Conservation (phyloP, 2,113 vertebrate species). For the Tragelaphus strepsiceros region DNA sequence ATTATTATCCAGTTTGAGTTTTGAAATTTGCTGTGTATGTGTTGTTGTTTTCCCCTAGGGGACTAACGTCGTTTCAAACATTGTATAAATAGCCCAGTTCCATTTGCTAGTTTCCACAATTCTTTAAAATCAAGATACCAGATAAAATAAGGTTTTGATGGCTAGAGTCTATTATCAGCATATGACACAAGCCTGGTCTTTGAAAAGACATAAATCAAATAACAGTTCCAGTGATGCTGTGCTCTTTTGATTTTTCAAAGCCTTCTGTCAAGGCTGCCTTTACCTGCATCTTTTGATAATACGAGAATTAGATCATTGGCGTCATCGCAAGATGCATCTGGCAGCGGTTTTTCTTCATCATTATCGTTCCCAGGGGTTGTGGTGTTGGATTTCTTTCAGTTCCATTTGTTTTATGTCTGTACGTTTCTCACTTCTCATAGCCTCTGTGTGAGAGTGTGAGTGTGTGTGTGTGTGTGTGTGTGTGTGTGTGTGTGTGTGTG, state of each 20-base stretch:
- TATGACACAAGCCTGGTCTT: conserved; percentile 54
- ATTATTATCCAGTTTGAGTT: neutral
- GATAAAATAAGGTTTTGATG: conserved; percentile 69
- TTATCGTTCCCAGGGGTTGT: conserved; percentile 7
- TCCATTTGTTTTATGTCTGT: conserved; percentile 55
- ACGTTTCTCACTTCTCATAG: neutral
- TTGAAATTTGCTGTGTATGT: neutral
- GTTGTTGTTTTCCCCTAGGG: neutral
- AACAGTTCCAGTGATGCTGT: conserved; percentile 39
- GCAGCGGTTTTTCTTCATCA: conserved; percentile 57
- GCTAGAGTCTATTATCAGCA: conserved; percentile 59
- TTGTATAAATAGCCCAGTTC: conserved; percentile 49
- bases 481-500: neutral
- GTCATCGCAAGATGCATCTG: conserved; percentile 53
- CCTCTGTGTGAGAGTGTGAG: neutral
- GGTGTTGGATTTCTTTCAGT: conserved; percentile 28
- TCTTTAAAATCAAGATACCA: conserved; percentile 69
- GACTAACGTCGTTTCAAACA: conserved; percentile 26
- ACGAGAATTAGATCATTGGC: conserved; percentile 51
- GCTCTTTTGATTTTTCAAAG: conserved; percentile 53
- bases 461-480: neutral
- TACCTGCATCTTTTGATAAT: conserved; percentile 62
- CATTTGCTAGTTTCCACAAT: conserved; percentile 52
- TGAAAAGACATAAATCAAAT: conserved; percentile 66
- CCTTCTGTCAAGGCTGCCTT: conserved; percentile 53